phyloP scores from a whole-genome alignment of 2,797 vertebrate genomes.

The Chelmon rostratus region DNA sequence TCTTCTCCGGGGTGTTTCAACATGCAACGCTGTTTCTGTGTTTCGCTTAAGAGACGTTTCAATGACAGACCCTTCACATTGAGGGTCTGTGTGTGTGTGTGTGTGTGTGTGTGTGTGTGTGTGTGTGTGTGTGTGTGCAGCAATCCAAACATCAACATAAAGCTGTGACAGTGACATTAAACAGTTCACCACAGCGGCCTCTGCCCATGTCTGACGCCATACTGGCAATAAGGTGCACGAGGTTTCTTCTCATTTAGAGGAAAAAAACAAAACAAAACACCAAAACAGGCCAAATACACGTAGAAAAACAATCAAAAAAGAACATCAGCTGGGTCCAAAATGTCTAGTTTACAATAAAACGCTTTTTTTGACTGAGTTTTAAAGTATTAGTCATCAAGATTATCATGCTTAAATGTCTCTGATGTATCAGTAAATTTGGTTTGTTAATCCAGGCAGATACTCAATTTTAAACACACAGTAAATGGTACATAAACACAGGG shows the following conservation, averaged over 20 bases:
- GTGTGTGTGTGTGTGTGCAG: conserved; percentile 8
- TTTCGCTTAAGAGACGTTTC: conserved; percentile 10
- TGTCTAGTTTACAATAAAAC: not conserved
- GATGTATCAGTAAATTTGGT: not conserved
- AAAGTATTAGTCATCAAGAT: not conserved
- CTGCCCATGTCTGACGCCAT: conserved; percentile 20
- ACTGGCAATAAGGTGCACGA: conserved; percentile 58
- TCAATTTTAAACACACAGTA: not conserved
- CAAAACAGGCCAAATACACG: not conserved
- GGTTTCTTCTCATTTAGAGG: conserved; percentile 8
- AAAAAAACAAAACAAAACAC: not conserved
- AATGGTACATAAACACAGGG: not conserved
- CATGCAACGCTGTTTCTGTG: not conserved
- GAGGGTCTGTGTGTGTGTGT: not conserved
- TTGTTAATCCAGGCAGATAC: not conserved
- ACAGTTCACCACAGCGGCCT: conserved; percentile 15
- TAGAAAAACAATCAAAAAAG: not conserved
- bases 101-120: conserved; percentile 16
- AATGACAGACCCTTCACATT: conserved; percentile 11
- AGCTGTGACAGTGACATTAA: conserved; percentile 24
- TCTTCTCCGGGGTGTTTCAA: conserved; percentile 18
- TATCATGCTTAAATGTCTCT: not conserved
- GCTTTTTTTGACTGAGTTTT: not conserved
- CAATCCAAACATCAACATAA: conserved; percentile 22
- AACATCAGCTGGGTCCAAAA: not conserved